A percentile compares a stretch with the other conserved stretches of the same genome.
phyloP scores from a whole-genome alignment of 2,797 vertebrate genomes.

The Heterohyrax brucei region DNA sequence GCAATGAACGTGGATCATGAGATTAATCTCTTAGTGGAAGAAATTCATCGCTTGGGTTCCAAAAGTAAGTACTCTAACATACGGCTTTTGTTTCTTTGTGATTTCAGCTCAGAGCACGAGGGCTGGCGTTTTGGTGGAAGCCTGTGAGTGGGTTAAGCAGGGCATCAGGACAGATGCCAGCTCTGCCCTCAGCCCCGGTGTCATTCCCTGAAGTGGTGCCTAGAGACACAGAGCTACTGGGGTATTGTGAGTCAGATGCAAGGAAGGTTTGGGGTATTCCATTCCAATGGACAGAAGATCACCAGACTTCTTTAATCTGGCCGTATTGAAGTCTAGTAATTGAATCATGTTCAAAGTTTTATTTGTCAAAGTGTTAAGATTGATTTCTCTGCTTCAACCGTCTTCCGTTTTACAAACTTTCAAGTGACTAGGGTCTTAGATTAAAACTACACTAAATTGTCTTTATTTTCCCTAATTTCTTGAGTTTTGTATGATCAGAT shows the following conservation, averaged over 20 bases:
- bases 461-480: slow-evolving; percentile 72
- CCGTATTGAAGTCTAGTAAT: slow-evolving; percentile 14
- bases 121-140: not conserved
- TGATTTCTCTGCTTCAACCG: slow-evolving; percentile 29
- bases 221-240: not conserved
- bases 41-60: slow-evolving; percentile 96
- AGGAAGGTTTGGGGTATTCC: slow-evolving; percentile 4
- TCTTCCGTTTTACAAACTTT: slow-evolving; percentile 62
- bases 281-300: slow-evolving; percentile 44
- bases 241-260: not conserved
- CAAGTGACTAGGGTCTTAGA: slow-evolving; percentile 24
- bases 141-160: not conserved
- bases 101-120: not conserved
- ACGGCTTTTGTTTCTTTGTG: not conserved
- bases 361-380: slow-evolving; percentile 28
- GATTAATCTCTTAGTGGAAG: slow-evolving; percentile 93
- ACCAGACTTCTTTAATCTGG: not conserved
- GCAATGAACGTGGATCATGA: slow-evolving; percentile 97
- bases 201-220: not conserved
- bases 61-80: slow-evolving; percentile 92
- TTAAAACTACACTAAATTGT: slow-evolving; percentile 51
- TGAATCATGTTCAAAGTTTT: slow-evolving; percentile 11
- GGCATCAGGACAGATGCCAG: not conserved
- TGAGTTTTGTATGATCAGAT: slow-evolving; percentile 43
- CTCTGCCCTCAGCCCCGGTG: not conserved